Evolutionary conservation across 2,797 vertebrate genomes (phyloP), one percentile per base, ranked within the genome.

Genomic region (Takifugu ocellatus): DNA sequence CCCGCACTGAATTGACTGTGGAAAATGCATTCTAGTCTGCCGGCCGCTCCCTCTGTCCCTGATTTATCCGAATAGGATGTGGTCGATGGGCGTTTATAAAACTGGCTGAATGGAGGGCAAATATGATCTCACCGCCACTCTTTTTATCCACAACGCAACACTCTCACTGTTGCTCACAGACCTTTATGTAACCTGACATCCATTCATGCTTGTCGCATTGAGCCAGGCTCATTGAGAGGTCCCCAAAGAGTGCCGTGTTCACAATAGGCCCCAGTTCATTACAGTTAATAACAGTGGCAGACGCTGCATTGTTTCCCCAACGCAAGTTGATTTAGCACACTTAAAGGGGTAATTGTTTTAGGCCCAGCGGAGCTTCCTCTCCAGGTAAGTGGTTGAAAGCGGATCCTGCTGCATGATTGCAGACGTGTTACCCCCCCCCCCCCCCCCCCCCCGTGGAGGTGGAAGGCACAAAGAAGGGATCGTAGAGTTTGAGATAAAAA

Each of bases 51-150:
- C 82, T 85, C 75, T 78, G 79, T 84, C 82, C 76, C 74, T 81
- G 81, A 84, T 88, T 90, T 86, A 89, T 89, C 80, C 75, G 46
- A 88, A 88, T 81, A 90, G 87, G 89, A 91, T 90, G 90, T 90
- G 88, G 86, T 76, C 66, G 81, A 89, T 81, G 83, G 83, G 87
- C 74, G 69, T 84, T 84, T 77, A 86, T 87, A 85, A 87, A 86
- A 79, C 66, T 24, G 64, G 64, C 70, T 90, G 86, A 90, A 90
- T 86, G 61, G 87, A 84, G 87, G 72, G 84, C 89, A 89, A 92
- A 91, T 90, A 91, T 90, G 88, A 91, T 92, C 87, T 89, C 85
- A 81, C 72, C 48, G 57, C 63, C 84, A 73, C 65, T 82, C 81
- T 84, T 84, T 88, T 88, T 79, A 88, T 88, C 74, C 72, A 75